Percentiles rank a stretch among this genome's conserved stretches.
Evolutionary conservation across 2,888 invertebrate genomes (phyloP).

Genomic region (Drosophila quasianomalipes): DNA sequence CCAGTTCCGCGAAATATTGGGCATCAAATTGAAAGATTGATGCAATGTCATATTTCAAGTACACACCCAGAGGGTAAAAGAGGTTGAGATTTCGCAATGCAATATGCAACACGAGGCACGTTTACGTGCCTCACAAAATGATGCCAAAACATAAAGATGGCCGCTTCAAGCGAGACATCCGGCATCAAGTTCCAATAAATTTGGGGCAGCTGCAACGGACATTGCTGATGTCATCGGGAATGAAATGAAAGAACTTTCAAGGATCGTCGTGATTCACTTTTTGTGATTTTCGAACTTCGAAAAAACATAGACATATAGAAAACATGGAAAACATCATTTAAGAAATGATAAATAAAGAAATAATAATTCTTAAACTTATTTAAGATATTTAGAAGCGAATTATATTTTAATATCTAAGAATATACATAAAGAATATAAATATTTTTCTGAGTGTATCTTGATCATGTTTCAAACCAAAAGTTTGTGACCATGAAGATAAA

Average conservation of each 20-base stretch:
- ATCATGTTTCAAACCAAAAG: constrained; percentile 48
- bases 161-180: not conserved
- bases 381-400: not conserved
- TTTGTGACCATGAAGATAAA: constrained; percentile 52
- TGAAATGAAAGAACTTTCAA: constrained; percentile 40
- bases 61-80: constrained; percentile 21
- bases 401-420: not conserved
- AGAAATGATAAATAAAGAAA: not conserved
- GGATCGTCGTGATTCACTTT: constrained; percentile 43
- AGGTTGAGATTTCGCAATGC: constrained; percentile 7
- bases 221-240: constrained; percentile 64
- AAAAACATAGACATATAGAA: not conserved
- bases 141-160: not conserved
- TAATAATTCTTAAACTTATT: not conserved
- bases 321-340: not conserved
- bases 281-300: not conserved
- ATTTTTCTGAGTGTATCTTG: constrained; percentile 33
- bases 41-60: constrained; percentile 64
- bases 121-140: constrained; percentile 27
- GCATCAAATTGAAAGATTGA: constrained; percentile 39
- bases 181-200: constrained; percentile 30
- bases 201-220: constrained; percentile 37
- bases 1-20: constrained; percentile 19
- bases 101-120: constrained; percentile 45
- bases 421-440: not conserved